Base-by-base conservation (phyloP, 2,888 invertebrate species). In the Notodonta ziczac region DNA sequence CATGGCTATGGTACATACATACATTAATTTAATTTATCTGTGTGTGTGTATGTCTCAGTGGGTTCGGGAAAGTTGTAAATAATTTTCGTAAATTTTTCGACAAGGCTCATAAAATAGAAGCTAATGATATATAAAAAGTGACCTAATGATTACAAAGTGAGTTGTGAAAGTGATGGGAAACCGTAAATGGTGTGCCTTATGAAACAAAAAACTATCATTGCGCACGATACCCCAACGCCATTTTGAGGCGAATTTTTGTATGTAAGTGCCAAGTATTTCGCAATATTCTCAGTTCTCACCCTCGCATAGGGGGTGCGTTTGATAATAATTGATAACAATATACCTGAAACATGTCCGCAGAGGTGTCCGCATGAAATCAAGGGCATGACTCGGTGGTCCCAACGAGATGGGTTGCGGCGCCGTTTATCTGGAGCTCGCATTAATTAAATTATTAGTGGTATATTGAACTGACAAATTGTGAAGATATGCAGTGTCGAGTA, bases 231-330 rank as follows among this genome's bases (percentile, higher is more conserved):
- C 85, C 84, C 88, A 93, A 93, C 94, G 94, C 94, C 94, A 94
- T 94, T 94, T 94, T 94, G 94, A 94, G 93, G 94, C 94, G 92
- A 94, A 94, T 92, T 91, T 93, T 94, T 93, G 89, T 93, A 90
- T 93, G 94, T 94, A 94, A 94, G 94, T 94, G 93, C 91, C 93
- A 94, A 92, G 92, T 93, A 93, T 91, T 94, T 94, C 86, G 91
- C 91, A 90, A 92, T 93, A 92, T 89, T 90, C 90, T 88, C 81
- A 70, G 83, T 84, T 86, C 73, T 79, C 78, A 78, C 78, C 82
- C 81, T 83, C 69, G 65, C 66, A 64, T 70, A 78, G 72, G 78
- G 83, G 78, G 77, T 86, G 76, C 76, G 74, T 78, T 73, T 76
- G 73, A 69, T 78, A 77, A 77, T 80, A 81, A 78, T 77, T 72